Evolutionary conservation across 2,797 vertebrate genomes (phyloP).

Genomic region (Falco rusticolus): DNA sequence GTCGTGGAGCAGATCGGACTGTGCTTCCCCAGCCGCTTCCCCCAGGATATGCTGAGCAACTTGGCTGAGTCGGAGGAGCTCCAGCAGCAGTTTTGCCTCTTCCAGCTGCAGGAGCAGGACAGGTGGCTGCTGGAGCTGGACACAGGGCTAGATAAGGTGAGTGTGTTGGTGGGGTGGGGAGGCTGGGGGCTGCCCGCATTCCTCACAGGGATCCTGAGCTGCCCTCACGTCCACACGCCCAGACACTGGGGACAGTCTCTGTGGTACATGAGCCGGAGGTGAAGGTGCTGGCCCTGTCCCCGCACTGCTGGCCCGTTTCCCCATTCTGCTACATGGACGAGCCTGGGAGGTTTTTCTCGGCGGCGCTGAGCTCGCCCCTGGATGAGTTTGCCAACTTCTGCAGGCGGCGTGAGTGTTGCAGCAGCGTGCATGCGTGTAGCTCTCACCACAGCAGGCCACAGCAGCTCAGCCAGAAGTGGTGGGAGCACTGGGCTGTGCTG

Average conservation of each 20-base stretch:
- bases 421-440: accelerated
- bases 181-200: accelerated
- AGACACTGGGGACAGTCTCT: slow-evolving; percentile 75
- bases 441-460: accelerated
- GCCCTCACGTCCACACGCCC: accelerated
- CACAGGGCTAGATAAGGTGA: not conserved
- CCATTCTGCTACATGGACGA: slow-evolving; percentile 85
- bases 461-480: not conserved
- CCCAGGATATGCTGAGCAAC: slow-evolving; percentile 92
- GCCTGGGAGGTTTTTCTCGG: slow-evolving; percentile 81
- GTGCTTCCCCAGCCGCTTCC: slow-evolving; percentile 93
- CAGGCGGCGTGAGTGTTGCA: slow-evolving; percentile 80
- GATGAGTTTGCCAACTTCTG: slow-evolving; percentile 88
- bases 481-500: not conserved
- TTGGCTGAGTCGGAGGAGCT: slow-evolving; percentile 85
- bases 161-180: not conserved
- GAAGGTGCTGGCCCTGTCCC: slow-evolving; percentile 89
- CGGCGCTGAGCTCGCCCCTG: slow-evolving; percentile 81
- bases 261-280: slow-evolving; percentile 76
- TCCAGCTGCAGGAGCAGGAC: slow-evolving; percentile 89
- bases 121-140: slow-evolving; percentile 79
- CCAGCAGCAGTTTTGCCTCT: slow-evolving; percentile 88
- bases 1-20: slow-evolving; percentile 89
- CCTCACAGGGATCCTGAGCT: accelerated
- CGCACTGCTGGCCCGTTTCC: slow-evolving; percentile 90